Conservation (phyloP, 92 coral and sea anemone genomes). For the Actinernus sp. region DNA sequence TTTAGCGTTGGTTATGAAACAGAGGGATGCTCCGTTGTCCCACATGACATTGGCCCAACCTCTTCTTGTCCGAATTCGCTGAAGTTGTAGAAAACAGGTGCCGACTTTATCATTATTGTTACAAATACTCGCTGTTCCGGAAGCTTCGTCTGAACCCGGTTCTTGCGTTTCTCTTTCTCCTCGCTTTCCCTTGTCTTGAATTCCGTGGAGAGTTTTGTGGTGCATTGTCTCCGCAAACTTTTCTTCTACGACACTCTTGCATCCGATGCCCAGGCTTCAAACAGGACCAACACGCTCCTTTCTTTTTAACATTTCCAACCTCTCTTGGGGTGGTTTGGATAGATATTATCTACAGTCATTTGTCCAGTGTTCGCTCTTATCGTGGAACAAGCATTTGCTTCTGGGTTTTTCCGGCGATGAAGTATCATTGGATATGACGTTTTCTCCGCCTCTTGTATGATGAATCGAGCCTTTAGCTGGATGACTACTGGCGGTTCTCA, state of each 20-base stretch:
- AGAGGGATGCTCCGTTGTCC: conserved; percentile 44
- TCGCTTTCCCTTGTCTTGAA: no score
- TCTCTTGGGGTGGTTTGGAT: not conserved
- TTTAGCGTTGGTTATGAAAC: conserved; percentile 24
- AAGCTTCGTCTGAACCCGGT: not conserved
- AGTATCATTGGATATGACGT: not conserved
- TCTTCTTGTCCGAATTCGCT: conserved; percentile 2
- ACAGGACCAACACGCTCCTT: conserved; percentile 53
- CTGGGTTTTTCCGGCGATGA: no score
- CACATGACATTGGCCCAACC: conserved; percentile 37
- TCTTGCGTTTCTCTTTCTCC: not conserved
- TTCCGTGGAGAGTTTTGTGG: conserved; percentile 18
- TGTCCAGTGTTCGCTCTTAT: conserved; percentile 10
- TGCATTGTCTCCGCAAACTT: conserved; percentile 18
- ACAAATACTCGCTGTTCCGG: not conserved
- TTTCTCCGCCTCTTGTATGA: not conserved
- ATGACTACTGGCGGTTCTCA: not conserved
- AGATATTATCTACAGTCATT: no score
- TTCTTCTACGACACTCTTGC: conserved; percentile 15
- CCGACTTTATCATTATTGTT: not conserved
- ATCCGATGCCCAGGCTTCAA: conserved; percentile 29
- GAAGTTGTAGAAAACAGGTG: conserved; percentile 27
- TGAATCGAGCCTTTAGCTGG: not conserved
- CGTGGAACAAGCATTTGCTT: conserved; percentile 34
- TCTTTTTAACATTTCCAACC: not conserved